A percentile compares a stretch with the other conserved stretches of the same genome.
These are phyloP conservation scores for Arothron firmamentum DNA, from an alignment of 2,113 vertebrate genomes.

Conservation along the genomic window DNA sequence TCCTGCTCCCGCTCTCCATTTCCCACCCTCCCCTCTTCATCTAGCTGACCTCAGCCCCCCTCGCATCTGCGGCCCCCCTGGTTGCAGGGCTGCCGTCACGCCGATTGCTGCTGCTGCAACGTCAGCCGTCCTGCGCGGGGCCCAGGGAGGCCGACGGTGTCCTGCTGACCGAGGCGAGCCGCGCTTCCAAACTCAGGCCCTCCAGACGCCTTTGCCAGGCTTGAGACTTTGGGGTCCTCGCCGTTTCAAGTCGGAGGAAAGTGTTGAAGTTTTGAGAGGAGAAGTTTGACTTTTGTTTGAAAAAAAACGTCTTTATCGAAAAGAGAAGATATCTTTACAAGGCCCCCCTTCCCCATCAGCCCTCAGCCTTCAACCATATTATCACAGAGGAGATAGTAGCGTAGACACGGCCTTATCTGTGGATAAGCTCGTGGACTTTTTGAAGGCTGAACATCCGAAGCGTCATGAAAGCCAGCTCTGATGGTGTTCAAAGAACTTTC, in stretches of 20 bases:
- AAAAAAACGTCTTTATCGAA: too few relatives aligned
- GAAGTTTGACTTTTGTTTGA: too few relatives aligned
- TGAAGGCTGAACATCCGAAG: neutral
- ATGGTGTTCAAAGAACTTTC: slow-evolving; percentile 1
- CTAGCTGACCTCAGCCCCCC: slow-evolving; percentile 49
- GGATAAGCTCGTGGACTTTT: neutral
- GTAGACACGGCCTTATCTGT: neutral
- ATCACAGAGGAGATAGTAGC: neutral
- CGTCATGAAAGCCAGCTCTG: neutral
- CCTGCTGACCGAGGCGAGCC: slow-evolving; percentile 31
- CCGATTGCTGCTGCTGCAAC: slow-evolving; percentile 43
- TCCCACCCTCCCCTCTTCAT: neutral
- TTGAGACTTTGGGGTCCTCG: neutral
- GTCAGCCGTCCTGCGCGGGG: slow-evolving; percentile 23
- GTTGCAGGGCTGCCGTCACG: slow-evolving; percentile 38
- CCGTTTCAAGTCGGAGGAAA: neutral
- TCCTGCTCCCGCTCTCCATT: slow-evolving; percentile 26
- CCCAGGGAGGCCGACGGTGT: slow-evolving; percentile 7
- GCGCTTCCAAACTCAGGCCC: slow-evolving; percentile 30
- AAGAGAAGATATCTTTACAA: neutral
- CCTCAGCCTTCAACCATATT: neutral
- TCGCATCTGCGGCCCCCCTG: slow-evolving; percentile 40
- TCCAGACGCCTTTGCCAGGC: slow-evolving; percentile 14
- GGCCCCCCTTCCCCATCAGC: neutral
- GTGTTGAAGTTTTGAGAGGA: neutral